Base-by-base conservation (phyloP, 2,797 vertebrate species). In the Pantherophis vulpinus region DNA sequence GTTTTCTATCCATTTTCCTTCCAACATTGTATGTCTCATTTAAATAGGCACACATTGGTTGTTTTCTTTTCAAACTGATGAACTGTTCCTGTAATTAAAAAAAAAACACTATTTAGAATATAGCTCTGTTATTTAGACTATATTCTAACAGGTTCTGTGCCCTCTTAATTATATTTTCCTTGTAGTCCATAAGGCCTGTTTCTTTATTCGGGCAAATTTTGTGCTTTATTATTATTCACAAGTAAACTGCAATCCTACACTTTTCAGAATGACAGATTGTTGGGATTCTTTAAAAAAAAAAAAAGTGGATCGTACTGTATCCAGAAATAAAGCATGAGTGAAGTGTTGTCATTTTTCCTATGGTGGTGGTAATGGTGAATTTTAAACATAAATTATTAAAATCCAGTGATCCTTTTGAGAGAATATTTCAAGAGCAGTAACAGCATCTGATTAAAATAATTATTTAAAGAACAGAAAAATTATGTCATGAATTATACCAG, bases 221-320 rank as follows among this genome's bases (percentile, higher is more conserved):
- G 98, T 97, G 96, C 97, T 97, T 97, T 96, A 97, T 97, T 97
- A 96, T 96, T 97, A 96, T 96, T 96, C 95, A 97, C 95, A 97
- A 97, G 94, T 95, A 96, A 95, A 96, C 97, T 97, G 96, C 96
- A 96, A 96, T 97, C 97, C 96, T 97, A 97, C 97, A 97, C 96
- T 94, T 96, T 91, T 96, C 94, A 95, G 96, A 96, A 96, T 96
- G 95, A 96, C 96, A 97, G 96, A 96, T 97, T 88, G 86, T 88
- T 83, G 32, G 55, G 55, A 3, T 14, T 56, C 12, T 27, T 54
- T 51, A 10, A 10, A 54, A 54, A 54, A 54, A 54, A 87, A 88
- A 89, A 96, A 96, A 94, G 94, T 95, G 93, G 94, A 79, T 96
- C 96, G 95, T 94, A 96, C 94, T 95, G 96, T 90, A 97, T 96